Conservation (phyloP, 2,797 vertebrate genomes). For the Siniperca scherzeri region DNA sequence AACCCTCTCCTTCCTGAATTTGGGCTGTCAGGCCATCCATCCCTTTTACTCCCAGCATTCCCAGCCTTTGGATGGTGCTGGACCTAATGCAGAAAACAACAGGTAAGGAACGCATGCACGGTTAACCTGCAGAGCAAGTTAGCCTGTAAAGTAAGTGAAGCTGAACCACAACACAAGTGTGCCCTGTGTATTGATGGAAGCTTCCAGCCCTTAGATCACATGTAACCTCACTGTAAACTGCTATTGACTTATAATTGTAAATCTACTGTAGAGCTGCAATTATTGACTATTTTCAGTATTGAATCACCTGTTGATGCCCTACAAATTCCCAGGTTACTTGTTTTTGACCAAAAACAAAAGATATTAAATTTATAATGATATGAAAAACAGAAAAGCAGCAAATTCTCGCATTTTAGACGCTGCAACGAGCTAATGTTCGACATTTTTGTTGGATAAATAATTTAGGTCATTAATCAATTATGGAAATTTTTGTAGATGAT, state of each 20-base stretch:
- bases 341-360: constrained; percentile 16
- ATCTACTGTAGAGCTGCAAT: constrained; percentile 37
- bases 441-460: background rate
- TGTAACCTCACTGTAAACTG: constrained; percentile 45
- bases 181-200: constrained; percentile 40
- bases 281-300: constrained; percentile 59
- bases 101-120: constrained; percentile 39
- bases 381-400: background rate
- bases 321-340: constrained; percentile 11
- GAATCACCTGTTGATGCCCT: constrained; percentile 35
- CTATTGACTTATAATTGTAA: constrained; percentile 53
- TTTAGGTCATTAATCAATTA: background rate
- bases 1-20: constrained; percentile 7
- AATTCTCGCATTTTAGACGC: background rate
- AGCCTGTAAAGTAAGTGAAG: constrained; percentile 17
- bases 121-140: constrained; percentile 46
- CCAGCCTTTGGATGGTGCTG: constrained; percentile 36
- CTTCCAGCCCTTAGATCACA: constrained; percentile 53
- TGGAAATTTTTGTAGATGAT: background rate
- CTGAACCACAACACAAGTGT: constrained; percentile 29
- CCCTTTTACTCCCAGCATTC: constrained; percentile 24
- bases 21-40: constrained; percentile 26
- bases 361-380: background rate
- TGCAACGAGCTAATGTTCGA: background rate
- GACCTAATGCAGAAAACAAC: constrained; percentile 45